Base-by-base conservation (phyloP, 2,113 vertebrate species). In the Cyphomyrus plagiostoma region DNA sequence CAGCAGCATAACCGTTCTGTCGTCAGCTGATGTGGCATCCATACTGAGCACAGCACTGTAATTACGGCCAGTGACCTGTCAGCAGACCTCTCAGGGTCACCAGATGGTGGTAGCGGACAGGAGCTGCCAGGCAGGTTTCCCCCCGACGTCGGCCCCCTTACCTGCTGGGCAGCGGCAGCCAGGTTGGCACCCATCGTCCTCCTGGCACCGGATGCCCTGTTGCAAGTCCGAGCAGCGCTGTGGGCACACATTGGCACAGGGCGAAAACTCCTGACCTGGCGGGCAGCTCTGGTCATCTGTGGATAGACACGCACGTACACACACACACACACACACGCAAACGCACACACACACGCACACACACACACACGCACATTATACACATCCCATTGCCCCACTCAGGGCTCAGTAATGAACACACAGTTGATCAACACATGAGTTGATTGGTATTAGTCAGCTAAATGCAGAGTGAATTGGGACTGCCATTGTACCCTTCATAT, bases 221-320 rank as follows among this genome's bases (percentile, higher is more conserved):
- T 98, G 97, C 17, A 97, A 95, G 90, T 98, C 97, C 3, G 96
- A 94, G 94, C 97, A 98, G 89, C 92, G 95, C 91, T 95, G 96
- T 0, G 97, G 97, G 90, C 97, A 98, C 80, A 91, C 92, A 91
- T 95, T 96, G 93, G 96, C 97, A 92, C 97, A 98, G 26, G 86
- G 74, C 53, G 95, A 94, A 56, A 94, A 91, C 90, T 95, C 94
- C 94, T 97, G 96, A 26, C 95, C 96, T 0, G 91, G 84, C 0
- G 96, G 96, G 92, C 97, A 98, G 7, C 94, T 92, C 10, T 91
- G 93, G 89, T 94, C 94, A 17, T 95, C 96, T 97, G 92, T 89
- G 45, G 89, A 46, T 42, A 48, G 39, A 86, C 39, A 77, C 45
- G 52, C 77, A 77, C 19, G 58, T 2, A 56, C 17, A 74, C 87